Evolutionary conservation across 1,140 invertebrate genomes (phyloP), one percentile per base, ranked within the genome.

Genomic region (Triops longicaudatus): DNA sequence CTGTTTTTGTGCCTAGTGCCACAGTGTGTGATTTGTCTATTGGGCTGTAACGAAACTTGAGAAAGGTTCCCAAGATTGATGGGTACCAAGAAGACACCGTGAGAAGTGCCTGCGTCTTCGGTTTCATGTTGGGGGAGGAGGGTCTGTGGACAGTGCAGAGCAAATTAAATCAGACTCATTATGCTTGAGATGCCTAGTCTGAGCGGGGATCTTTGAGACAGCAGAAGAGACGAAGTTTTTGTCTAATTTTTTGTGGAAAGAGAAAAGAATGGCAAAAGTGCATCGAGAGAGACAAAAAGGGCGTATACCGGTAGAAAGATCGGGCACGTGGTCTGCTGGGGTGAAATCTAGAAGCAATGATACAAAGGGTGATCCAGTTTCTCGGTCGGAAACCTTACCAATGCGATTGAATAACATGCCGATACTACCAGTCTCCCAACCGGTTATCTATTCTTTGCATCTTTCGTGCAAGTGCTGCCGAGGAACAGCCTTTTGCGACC

Each of bases 1-100:
- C 44, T 63, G 31, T 2, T 7, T 37, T 7, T 37, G 2, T 37
- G 31, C 31, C 31, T 7, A 37, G 31, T 7, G 31, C 7, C 31
- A 4, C 31, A 37, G 31, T 37, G 22, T 63, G 50, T 63, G 50
- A 63, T 63, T 63, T 63, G 50, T 17, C 50, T 22, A 63, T 63
- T 63, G 50, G 50, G 50, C 50, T 22, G 50, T 63, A 63, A 63
- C 50, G 50, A 63, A 63, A 63, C 50, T 22, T 63, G 50, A 63
- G 50, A 63, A 22, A n/a, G 50, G 50, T 63, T 63, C 50, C n/a
- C 50, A 63, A 63, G 50, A 63, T 63, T 22, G 50, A 63, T 63
- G 50, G 22, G 22, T 14, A 63, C 4, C 50, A 10, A 63, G 50
- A 22, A 22, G 50, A 63, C 22, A 63, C 50, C 50, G 50, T 63